Percentiles rank a stretch among this genome's conserved stretches.
Conservation (phyloP, 2,113 vertebrate species). For the Ammodytes dubius region DNA sequence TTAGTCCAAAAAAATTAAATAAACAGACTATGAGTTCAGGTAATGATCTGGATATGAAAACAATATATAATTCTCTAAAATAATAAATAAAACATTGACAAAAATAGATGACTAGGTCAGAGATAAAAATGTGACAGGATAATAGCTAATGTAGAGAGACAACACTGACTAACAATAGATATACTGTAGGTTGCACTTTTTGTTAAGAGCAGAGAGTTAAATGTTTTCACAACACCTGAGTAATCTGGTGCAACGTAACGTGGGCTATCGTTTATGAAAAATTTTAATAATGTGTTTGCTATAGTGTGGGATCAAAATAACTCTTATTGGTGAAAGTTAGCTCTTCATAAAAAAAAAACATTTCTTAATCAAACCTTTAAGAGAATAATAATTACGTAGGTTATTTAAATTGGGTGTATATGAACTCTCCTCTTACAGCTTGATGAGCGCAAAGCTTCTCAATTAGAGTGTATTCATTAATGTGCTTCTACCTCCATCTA, state of each 20-base stretch:
- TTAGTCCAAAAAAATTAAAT: not conserved
- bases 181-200: not conserved
- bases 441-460: not conserved
- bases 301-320: not conserved
- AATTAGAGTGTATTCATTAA: not conserved
- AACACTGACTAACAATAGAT: not conserved
- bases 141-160: not conserved
- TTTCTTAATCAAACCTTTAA: not conserved
- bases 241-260: not conserved
- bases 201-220: not conserved
- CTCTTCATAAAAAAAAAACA: not conserved
- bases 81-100: not conserved
- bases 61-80: not conserved
- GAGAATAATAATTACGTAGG: not conserved
- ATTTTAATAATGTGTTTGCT: not conserved
- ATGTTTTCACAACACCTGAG: not conserved
- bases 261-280: not conserved
- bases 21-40: not conserved
- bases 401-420: not conserved
- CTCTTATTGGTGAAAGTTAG: not conserved
- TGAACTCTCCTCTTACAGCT: not conserved
- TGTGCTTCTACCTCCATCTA: slow-evolving; percentile 64
- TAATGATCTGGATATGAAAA: not conserved
- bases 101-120: not conserved
- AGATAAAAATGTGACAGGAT: not conserved